Conservation (phyloP, 2,888 invertebrate species). For the Melipona beecheii region DNA sequence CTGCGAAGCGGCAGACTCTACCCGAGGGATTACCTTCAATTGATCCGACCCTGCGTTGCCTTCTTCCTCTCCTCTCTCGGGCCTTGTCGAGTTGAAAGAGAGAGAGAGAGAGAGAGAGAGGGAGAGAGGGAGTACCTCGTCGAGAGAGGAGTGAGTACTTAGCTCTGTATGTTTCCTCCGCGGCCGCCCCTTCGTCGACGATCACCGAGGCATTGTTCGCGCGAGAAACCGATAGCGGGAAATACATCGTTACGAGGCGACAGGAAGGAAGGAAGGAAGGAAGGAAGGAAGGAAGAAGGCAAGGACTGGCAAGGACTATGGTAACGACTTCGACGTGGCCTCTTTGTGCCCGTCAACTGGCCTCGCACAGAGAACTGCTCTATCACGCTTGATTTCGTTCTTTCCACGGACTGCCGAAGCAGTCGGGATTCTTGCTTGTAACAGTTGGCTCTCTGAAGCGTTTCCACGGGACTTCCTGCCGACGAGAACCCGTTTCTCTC, state of each 20-base stretch:
- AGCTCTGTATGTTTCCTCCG: slow-evolving; percentile 51
- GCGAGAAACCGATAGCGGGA: slow-evolving; percentile 79
- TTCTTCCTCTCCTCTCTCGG: slow-evolving; percentile 56
- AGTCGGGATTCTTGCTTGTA: slow-evolving; percentile 23
- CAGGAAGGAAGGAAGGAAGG: slow-evolving; percentile 71
- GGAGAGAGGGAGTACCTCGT: slow-evolving; percentile 22
- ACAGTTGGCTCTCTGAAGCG: slow-evolving; percentile 8
- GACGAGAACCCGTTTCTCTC: slow-evolving; percentile 2
- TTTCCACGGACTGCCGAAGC: slow-evolving; percentile 38
- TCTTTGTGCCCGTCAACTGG: slow-evolving; percentile 60
- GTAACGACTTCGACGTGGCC: slow-evolving; percentile 63
- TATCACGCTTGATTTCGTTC: slow-evolving; percentile 72
- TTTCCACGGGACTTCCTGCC: slow-evolving; percentile 23
- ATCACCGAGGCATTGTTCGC: slow-evolving; percentile 72
- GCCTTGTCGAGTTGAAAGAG: slow-evolving; percentile 9
- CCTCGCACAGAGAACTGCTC: slow-evolving; percentile 52
- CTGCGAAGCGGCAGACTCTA: slow-evolving; percentile 80
- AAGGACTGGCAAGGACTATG: slow-evolving; percentile 63
- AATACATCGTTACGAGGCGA: slow-evolving; percentile 78
- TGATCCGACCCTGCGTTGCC: slow-evolving; percentile 78
- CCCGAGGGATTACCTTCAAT: slow-evolving; percentile 82
- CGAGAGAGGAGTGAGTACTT: slow-evolving; percentile 30
- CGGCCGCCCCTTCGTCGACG: slow-evolving; percentile 42
- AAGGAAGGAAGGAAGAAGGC: slow-evolving; percentile 9
- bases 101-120: no score